phyloP scores from a whole-genome alignment of 2,113 vertebrate genomes.

The Oreotrochilus melanogaster region DNA sequence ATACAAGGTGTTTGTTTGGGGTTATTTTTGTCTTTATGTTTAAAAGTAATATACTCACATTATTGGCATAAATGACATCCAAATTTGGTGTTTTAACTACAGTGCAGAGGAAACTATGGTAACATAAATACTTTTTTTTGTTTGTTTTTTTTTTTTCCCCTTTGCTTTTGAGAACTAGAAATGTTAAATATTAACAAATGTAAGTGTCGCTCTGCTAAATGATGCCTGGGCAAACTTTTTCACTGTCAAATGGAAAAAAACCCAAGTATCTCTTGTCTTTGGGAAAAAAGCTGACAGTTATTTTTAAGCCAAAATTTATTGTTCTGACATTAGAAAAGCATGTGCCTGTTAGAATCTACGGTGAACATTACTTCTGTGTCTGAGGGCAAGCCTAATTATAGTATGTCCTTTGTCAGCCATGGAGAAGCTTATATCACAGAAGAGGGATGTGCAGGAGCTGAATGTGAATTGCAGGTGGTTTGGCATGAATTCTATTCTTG shows the following conservation, averaged over 20 bases:
- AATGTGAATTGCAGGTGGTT: not conserved
- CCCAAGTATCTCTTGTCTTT: not conserved
- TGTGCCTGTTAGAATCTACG: not conserved
- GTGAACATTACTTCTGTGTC: not conserved
- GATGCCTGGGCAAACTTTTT: not conserved
- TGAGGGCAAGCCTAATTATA: not conserved
- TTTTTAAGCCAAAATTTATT: not conserved
- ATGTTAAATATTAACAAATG: not conserved
- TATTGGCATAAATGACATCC: not conserved
- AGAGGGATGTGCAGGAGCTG: not conserved
- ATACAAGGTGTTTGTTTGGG: not conserved
- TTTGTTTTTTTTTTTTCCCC: not conserved
- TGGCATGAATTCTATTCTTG: not conserved
- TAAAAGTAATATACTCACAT: not conserved
- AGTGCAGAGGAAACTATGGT: not conserved
- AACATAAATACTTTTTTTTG: not conserved
- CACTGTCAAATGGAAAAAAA: not conserved
- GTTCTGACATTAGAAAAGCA: not conserved
- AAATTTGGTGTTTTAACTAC: not conserved
- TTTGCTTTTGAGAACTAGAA: not conserved
- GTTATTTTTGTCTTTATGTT: not conserved
- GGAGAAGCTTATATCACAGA: not conserved
- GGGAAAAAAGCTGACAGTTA: not conserved
- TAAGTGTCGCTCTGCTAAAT: not conserved
- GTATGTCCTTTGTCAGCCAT: fast-evolving